phyloP scores from a whole-genome alignment of 2,113 vertebrate species.

The Ceyx margarethae region DNA sequence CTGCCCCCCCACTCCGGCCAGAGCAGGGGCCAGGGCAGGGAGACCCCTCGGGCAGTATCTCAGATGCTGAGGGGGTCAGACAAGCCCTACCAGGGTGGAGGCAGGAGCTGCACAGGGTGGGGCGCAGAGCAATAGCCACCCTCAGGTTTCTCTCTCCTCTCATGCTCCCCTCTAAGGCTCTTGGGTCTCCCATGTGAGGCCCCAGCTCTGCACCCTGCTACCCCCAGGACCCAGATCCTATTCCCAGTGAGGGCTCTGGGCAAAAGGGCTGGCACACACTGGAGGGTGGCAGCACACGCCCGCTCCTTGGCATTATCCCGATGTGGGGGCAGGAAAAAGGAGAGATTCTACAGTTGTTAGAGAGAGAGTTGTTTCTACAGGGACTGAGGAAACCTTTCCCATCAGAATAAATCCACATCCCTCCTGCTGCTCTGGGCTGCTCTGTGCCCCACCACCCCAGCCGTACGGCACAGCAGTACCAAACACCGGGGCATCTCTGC shows the following conservation, averaged over 20 bases:
- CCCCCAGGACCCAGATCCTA: rapidly evolving
- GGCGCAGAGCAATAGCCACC: background rate
- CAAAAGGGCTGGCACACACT: rapidly evolving
- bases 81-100: rapidly evolving
- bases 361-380: background rate
- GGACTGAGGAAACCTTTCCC: background rate
- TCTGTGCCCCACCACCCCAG: background rate
- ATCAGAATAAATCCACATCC: background rate
- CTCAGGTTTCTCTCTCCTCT: background rate
- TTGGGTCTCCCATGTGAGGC: background rate
- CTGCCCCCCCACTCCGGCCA: background rate
- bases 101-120: background rate
- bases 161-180: background rate
- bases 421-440: background rate
- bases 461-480: background rate
- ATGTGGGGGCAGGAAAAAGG: background rate
- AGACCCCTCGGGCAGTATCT: rapidly evolving
- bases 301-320: background rate
- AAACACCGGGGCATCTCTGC: background rate
- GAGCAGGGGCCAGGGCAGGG: background rate
- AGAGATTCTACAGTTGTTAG: too few relatives aligned
- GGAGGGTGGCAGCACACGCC: background rate
- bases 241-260: background rate
- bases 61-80: background rate
- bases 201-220: background rate